A percentile compares a stretch with the other conserved stretches of the same genome.
phyloP scores from a whole-genome alignment of 2,113 vertebrate species.

The Neolamprologus longior region DNA sequence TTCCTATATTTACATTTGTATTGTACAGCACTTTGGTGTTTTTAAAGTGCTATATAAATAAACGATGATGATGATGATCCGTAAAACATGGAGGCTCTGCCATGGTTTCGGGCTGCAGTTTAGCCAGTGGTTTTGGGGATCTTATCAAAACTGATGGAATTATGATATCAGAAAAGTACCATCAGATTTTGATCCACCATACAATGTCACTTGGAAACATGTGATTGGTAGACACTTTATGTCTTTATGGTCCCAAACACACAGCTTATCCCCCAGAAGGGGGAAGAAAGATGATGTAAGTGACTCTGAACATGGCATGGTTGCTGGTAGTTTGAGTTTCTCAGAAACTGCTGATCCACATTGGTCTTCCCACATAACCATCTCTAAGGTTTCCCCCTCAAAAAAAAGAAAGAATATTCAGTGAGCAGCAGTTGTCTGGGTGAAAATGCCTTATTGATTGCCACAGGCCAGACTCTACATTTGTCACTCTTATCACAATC shows the following conservation, averaged over 20 bases:
- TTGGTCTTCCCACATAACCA: background rate
- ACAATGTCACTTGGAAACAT: background rate
- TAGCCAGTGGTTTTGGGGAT: background rate
- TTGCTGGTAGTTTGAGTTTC: background rate
- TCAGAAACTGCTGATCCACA: background rate
- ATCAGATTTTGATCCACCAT: background rate
- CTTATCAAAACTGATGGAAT: background rate
- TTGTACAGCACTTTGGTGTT: background rate
- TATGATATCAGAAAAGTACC: rapidly evolving
- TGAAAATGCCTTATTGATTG: background rate
- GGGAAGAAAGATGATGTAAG: background rate
- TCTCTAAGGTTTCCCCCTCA: background rate
- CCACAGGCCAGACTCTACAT: background rate
- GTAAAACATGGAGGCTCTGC: background rate
- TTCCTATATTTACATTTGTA: background rate
- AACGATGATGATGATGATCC: background rate
- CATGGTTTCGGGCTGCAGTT: background rate
- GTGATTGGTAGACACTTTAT: background rate
- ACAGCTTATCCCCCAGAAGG: background rate
- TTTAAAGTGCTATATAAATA: background rate
- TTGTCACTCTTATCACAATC: background rate
- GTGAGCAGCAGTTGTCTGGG: background rate
- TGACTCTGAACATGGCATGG: background rate
- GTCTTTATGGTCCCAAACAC: background rate
- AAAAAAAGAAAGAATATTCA: background rate